Percentiles rank a stretch among this genome's conserved stretches.
Evolutionary conservation across 2,888 invertebrate genomes (phyloP).

Genomic region (Erynnis tages): DNA sequence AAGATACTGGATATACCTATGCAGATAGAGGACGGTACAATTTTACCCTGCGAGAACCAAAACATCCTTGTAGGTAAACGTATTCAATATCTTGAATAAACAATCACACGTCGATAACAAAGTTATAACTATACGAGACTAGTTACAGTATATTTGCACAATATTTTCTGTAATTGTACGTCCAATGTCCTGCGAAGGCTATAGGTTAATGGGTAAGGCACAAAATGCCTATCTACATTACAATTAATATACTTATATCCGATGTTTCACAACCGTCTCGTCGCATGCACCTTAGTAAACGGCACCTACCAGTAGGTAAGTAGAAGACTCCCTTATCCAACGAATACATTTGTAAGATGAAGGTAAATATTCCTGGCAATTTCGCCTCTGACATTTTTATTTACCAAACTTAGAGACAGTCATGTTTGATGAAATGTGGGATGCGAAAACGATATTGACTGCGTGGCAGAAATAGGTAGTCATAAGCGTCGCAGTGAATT

Average conservation of each 20-base stretch:
- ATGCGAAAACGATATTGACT: not conserved
- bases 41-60: no score
- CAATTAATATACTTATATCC: not conserved
- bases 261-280: no score
- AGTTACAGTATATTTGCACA: slow-evolving; percentile 2
- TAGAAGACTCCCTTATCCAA: no score
- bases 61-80: not conserved
- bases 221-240: not conserved
- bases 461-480: not conserved
- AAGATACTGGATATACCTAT: not conserved
- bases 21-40: no score
- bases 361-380: no score
- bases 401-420: not conserved
- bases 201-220: not conserved
- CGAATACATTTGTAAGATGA: no score
- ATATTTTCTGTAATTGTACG: slow-evolving; percentile 4
- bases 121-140: slow-evolving; percentile 10
- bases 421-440: not conserved
- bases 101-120: not conserved
- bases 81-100: slow-evolving; percentile 6
- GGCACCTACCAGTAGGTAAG: no score
- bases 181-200: not conserved
- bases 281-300: no score
- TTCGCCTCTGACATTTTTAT: no score
- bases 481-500: slow-evolving; percentile 45